Conservation (phyloP, 2,888 invertebrate species). For the Ryuthela nishihirai region DNA sequence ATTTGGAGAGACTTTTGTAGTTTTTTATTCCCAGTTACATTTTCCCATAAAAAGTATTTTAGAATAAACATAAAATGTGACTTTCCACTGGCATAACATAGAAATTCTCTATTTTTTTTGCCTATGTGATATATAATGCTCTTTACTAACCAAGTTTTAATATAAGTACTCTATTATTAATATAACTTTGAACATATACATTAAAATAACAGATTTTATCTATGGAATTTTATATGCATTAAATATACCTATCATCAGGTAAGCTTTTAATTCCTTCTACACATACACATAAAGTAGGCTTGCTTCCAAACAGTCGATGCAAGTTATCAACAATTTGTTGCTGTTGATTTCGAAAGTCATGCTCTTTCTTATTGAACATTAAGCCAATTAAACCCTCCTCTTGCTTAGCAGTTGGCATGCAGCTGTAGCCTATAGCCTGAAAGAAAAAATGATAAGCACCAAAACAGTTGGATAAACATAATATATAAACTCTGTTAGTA, state of each 20-base stretch:
- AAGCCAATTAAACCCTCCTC: slow-evolving; percentile 87
- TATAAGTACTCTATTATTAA: too few relatives aligned
- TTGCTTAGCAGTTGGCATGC: slow-evolving; percentile 78
- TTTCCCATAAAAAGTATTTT: too few relatives aligned
- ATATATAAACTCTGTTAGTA: too few relatives aligned
- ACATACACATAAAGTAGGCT: slow-evolving; percentile 73
- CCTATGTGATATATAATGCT: too few relatives aligned
- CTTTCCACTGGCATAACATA: too few relatives aligned
- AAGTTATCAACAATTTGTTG: slow-evolving; percentile 58
- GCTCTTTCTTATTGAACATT: slow-evolving; percentile 73
- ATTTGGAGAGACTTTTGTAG: too few relatives aligned
- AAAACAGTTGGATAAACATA: too few relatives aligned
- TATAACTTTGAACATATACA: too few relatives aligned
- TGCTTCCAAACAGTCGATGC: slow-evolving; percentile 67
- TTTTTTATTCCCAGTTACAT: too few relatives aligned
- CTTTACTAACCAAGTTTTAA: too few relatives aligned
- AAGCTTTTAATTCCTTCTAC: slow-evolving; percentile 74
- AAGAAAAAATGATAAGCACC: slow-evolving; percentile 6
- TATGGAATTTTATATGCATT: not conserved
- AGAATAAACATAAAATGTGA: too few relatives aligned
- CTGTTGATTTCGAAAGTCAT: slow-evolving; percentile 72
- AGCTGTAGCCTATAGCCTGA: slow-evolving; percentile 82
- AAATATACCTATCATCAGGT: slow-evolving; percentile 63
- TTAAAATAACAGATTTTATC: not conserved
- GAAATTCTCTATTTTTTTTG: too few relatives aligned